Conservation (phyloP, 1,140 invertebrate species). For the Ips typographus region DNA sequence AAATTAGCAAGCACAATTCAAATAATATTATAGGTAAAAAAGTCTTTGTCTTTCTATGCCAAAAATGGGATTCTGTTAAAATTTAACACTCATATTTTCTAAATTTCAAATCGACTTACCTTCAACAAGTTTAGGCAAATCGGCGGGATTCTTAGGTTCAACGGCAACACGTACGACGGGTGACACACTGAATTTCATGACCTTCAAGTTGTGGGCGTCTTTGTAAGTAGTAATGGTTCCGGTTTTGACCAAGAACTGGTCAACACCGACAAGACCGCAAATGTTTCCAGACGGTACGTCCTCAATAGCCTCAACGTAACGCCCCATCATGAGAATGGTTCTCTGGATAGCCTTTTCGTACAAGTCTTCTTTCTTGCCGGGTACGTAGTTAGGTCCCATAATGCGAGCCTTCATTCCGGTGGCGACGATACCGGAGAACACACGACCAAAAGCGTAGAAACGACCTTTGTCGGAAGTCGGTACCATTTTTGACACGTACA, state of each 20-base stretch:
- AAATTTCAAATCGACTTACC: constrained; percentile 55
- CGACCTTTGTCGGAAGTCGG: constrained; percentile 99
- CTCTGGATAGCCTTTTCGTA: constrained; percentile 99
- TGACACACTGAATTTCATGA: constrained; percentile 99
- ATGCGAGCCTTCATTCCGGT: constrained; percentile 97
- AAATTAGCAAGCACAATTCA: background rate
- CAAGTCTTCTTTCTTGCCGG: constrained; percentile 98
- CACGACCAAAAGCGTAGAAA: constrained; percentile 99
- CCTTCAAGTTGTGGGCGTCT: constrained; percentile 98
- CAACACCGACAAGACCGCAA: constrained; percentile 98
- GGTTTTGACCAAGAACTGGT: constrained; percentile 99
- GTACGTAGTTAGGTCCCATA: constrained; percentile 97
- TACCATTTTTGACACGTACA: constrained; percentile 99
- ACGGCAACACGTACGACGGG: constrained; percentile 99
- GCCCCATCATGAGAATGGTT: constrained; percentile 99
- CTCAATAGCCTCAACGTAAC: constrained; percentile 99
- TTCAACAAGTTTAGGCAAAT: constrained; percentile 98
- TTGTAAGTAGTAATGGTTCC: constrained; percentile 99
- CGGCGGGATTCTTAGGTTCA: constrained; percentile 98
- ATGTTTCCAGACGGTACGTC: constrained; percentile 99
- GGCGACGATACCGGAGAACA: constrained; percentile 94
- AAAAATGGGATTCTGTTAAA: too few species aligned
- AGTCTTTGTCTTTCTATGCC: background rate
- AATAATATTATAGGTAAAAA: background rate
- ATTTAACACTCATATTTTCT: too few species aligned